phyloP scores from a whole-genome alignment of 2,888 invertebrate genomes.

The Lycophotia porphyrea region DNA sequence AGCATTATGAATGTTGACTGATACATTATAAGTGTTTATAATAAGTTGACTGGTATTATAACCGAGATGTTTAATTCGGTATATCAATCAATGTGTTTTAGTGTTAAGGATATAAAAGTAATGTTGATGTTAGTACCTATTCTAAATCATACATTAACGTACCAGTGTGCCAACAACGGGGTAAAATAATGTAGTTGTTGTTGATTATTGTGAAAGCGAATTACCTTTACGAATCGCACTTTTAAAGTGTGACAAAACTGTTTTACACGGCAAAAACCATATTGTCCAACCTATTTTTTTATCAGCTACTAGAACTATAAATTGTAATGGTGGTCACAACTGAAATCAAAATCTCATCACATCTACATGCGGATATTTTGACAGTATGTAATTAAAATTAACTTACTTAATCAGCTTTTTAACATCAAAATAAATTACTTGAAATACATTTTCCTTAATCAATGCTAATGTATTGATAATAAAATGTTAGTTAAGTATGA shows the following conservation, averaged over 20 bases:
- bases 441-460: slow-evolving; percentile 65
- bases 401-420: slow-evolving; percentile 47
- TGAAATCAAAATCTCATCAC: slow-evolving; percentile 13
- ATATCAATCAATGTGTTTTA: slow-evolving; percentile 33
- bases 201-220: slow-evolving; percentile 16
- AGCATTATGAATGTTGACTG: slow-evolving; percentile 58
- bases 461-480: slow-evolving; percentile 71
- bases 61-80: slow-evolving; percentile 51
- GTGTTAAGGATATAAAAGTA: slow-evolving; percentile 40
- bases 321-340: neutral
- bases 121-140: slow-evolving; percentile 43
- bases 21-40: slow-evolving; percentile 62
- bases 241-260: slow-evolving; percentile 52
- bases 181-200: slow-evolving; percentile 8
- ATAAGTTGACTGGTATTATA: slow-evolving; percentile 61
- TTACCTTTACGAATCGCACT: slow-evolving; percentile 19
- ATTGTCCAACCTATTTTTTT: slow-evolving; percentile 35
- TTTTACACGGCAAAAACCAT: slow-evolving; percentile 24
- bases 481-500: slow-evolving; percentile 65
- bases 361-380: slow-evolving; percentile 61
- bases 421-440: slow-evolving; percentile 46
- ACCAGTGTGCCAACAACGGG: slow-evolving; percentile 10
- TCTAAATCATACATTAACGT: slow-evolving; percentile 22
- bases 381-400: slow-evolving; percentile 19
- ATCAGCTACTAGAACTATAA: slow-evolving; percentile 21